Percentiles rank a stretch among this genome's conserved stretches.
Conservation (phyloP, 1,140 invertebrate species). For the Formica selysi region DNA sequence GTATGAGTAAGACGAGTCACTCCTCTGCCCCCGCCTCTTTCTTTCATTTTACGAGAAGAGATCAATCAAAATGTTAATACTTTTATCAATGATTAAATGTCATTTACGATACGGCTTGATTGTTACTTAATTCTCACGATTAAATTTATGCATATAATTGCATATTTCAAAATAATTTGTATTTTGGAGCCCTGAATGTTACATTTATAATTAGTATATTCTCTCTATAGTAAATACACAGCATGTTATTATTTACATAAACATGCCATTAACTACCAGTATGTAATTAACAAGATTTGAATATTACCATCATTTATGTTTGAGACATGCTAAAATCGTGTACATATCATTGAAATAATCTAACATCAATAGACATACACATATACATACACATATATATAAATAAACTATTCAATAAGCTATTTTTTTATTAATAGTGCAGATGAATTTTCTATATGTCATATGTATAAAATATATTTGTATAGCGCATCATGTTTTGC, state of each 20-base stretch:
- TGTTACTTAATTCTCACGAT: neutral
- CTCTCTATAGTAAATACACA: neutral
- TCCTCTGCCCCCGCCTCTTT: too few relatives aligned
- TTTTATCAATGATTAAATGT: conserved; percentile 29
- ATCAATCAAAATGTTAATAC: neutral
- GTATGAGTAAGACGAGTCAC: conserved; percentile 2
- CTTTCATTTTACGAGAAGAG: conserved; percentile 12
- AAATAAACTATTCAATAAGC: neutral
- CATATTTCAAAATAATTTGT: conserved; percentile 5
- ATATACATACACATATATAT: too few relatives aligned
- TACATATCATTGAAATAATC: neutral
- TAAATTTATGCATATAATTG: conserved; percentile 7
- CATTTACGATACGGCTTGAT: neutral
- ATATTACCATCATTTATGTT: conserved; percentile 16
- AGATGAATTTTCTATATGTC: neutral
- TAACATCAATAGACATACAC: neutral
- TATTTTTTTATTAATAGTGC: neutral
- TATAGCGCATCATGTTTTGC: neutral
- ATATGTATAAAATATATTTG: neutral
- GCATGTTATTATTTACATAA: conserved; percentile 31
- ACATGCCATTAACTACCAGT: conserved; percentile 25
- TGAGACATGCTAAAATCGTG: neutral
- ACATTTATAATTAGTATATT: conserved; percentile 37
- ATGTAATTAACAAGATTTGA: conserved; percentile 31
- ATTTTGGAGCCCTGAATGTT: conserved; percentile 20